Percentiles rank a stretch among this genome's conserved stretches.
phyloP scores from a whole-genome alignment of 1,140 invertebrate genomes.

The Ladona fulva region DNA sequence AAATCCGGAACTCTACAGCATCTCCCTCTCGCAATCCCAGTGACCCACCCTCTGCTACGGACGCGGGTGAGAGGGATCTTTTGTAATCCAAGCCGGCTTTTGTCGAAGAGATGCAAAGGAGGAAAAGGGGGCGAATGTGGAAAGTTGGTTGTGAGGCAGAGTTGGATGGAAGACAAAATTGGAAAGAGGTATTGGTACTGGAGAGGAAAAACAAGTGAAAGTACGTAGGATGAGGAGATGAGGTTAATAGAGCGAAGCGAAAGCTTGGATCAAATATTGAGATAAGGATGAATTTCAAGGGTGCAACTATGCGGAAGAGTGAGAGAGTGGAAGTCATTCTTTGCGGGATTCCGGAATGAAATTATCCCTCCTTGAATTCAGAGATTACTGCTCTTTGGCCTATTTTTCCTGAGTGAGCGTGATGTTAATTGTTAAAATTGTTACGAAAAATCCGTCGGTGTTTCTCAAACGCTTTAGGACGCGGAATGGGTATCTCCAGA shows the following conservation, averaged over 20 bases:
- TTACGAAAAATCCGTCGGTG: too few species aligned
- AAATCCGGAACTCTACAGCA: not conserved
- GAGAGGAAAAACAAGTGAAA: not conserved
- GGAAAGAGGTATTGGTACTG: not conserved
- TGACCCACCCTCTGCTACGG: not conserved
- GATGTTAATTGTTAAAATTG: too few species aligned
- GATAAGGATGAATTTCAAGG: too few species aligned
- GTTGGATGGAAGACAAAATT: not conserved
- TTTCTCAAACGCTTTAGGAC: too few species aligned
- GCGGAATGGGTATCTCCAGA: too few species aligned
- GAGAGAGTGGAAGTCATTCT: too few species aligned
- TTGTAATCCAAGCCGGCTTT: constrained; percentile 8
- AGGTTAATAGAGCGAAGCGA: not conserved
- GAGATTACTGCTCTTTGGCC: too few species aligned
- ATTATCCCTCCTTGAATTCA: too few species aligned
- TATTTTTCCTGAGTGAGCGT: too few species aligned
- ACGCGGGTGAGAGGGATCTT: not conserved
- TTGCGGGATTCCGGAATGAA: too few species aligned
- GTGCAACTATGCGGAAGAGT: too few species aligned
- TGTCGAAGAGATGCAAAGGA: not conserved
- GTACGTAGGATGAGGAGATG: not conserved
- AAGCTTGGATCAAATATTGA: too few species aligned
- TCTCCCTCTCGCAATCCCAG: not conserved
- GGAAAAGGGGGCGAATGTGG: not conserved
- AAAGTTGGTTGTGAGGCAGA: not conserved